Percentiles rank a stretch among this genome's conserved stretches.
Conservation (phyloP, 2,113 vertebrate genomes). For the Naja naja region DNA sequence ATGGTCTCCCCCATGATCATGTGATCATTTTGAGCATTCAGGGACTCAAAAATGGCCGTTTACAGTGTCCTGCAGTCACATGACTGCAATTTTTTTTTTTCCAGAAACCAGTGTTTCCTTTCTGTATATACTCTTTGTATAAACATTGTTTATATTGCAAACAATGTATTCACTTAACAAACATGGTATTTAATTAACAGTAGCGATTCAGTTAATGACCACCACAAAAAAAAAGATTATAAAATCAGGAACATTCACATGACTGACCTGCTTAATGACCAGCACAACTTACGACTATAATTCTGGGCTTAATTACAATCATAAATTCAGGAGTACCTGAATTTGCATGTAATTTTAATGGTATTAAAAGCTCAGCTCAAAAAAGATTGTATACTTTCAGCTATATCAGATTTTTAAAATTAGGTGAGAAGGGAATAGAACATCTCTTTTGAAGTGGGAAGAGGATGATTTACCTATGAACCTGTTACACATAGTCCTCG, state of each 20-base stretch:
- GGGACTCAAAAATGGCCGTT: not conserved
- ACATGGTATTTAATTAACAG: not conserved
- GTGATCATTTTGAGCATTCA: not conserved
- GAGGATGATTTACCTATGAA: not conserved
- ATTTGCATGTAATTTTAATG: not conserved
- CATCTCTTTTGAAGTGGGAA: not conserved
- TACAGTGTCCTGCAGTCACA: not conserved
- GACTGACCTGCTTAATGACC: not conserved
- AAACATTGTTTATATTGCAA: not conserved
- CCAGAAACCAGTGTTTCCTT: not conserved
- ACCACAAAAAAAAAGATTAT: not conserved
- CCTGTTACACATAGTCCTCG: not conserved
- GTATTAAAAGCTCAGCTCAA: not conserved
- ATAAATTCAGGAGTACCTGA: not conserved
- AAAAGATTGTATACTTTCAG: not conserved
- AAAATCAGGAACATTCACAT: no score
- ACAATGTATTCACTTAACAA: not conserved
- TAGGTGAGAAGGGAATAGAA: not conserved
- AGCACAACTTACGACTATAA: not conserved
- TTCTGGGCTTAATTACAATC: not conserved
- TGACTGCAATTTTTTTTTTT: not conserved
- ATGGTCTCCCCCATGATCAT: not conserved
- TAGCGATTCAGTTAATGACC: not conserved
- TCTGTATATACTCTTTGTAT: not conserved
- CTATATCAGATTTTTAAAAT: not conserved